These are phyloP conservation scores for Ammodytes marinus DNA, from an alignment of 2,113 vertebrate genomes.

Conservation along the genomic window DNA sequence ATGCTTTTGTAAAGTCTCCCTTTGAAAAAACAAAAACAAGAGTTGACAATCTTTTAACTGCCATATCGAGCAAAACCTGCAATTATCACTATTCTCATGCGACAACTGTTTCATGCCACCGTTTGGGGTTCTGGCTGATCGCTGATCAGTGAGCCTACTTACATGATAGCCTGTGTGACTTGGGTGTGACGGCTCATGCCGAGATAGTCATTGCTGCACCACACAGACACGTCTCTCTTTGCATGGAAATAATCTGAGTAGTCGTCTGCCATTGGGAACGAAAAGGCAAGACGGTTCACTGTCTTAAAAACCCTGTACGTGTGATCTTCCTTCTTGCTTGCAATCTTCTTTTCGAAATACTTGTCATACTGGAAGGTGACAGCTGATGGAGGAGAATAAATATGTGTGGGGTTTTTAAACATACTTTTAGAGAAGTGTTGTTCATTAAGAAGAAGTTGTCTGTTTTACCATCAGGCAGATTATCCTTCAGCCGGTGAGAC, in stretches of 20 bases:
- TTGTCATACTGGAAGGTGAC: slow-evolving; percentile 92
- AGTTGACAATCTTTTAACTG: not conserved
- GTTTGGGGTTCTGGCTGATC: not conserved
- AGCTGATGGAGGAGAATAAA: slow-evolving; percentile 74
- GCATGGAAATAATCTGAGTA: slow-evolving; percentile 85
- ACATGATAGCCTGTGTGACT: slow-evolving; percentile 90
- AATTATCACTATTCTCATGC: not conserved
- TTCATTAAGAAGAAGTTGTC: slow-evolving; percentile 25
- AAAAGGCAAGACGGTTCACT: slow-evolving; percentile 88
- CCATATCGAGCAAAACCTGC: not conserved
- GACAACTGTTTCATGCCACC: not conserved
- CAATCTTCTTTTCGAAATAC: slow-evolving; percentile 94
- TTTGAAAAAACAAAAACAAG: slow-evolving; percentile 40
- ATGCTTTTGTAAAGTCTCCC: slow-evolving; percentile 91
- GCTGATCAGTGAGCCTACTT: slow-evolving; percentile 63
- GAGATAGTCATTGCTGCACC: slow-evolving; percentile 97
- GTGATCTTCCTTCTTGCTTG: slow-evolving; percentile 91
- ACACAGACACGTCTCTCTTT: slow-evolving; percentile 92
- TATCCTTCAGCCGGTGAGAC: slow-evolving; percentile 92
- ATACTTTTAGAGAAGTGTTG: not conserved
- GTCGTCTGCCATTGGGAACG: slow-evolving; percentile 94
- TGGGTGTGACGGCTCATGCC: slow-evolving; percentile 94
- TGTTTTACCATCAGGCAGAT: slow-evolving; percentile 84
- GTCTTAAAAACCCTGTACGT: slow-evolving; percentile 96
- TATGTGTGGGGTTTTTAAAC: not conserved